Base-by-base conservation (phyloP, 2,797 vertebrate genomes). In the Benthosema pterotum region DNA sequence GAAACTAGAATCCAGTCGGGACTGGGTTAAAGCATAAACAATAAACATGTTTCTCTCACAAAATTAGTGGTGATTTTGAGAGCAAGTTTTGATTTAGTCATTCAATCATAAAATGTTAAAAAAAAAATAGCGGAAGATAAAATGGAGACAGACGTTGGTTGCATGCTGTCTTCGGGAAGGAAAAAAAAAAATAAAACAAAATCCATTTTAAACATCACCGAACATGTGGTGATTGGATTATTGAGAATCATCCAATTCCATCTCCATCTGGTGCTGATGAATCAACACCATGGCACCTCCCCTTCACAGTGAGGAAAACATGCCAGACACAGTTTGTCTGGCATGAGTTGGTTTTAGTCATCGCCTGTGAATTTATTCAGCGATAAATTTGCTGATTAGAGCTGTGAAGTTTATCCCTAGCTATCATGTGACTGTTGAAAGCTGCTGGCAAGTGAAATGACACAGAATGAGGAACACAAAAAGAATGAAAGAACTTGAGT, bases 401-500 rank as follows among this genome's bases (percentile, higher is more conserved):
- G 38, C 25, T 32, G 5, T 3, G 42, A 28, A 43, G 56, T 74
- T 55, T 48, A 32, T 70, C 46, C 42, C 4, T 43, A 49, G 22
- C 17, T 50, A 56, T 67, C 19, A 15, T 72, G 22, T 64, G 32
- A 52, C 18, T 43, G 12, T 45, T 13, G 46, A 19, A 3, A 42
- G 52, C 57, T 46, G 50, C 42, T 55, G 18, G 48, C 8, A 49
- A 25, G 22, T 14, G 16, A 50, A 63, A 11, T 52, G 66, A 60
- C 45, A 50, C 28, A 51, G 49, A 54, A 45, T 2, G 59, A 60
- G 11, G 22, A 12, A 3, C 25, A 59, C 18, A 42, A 63, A 60
- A 68, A n/a, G 46, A 47, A 78, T 64, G 57, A 74, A 58, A 75
- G 54, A 65, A 53, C 56, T 63, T 58, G 53, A 65, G 67, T 70